Evolutionary conservation across 2,888 invertebrate species (phyloP).

Genomic region (Tortrix viridana): DNA sequence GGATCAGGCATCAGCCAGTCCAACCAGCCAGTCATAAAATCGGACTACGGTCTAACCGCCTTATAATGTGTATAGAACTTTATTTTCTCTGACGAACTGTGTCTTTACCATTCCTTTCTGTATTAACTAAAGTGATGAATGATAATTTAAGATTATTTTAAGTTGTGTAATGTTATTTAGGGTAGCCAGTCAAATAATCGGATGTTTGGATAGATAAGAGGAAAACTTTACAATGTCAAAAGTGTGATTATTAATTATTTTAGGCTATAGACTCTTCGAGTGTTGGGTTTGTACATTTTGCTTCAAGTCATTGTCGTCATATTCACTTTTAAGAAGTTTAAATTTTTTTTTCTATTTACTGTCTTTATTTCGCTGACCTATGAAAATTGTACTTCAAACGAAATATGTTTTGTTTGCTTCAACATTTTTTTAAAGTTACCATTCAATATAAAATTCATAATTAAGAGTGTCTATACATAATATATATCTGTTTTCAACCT

Average conservation of each 20-base stretch:
- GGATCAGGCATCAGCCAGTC: conserved; percentile 71
- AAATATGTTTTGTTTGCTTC: conserved; percentile 6
- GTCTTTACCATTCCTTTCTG: conserved; percentile 81
- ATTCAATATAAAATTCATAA: conserved; percentile 19
- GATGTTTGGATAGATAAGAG: conserved; percentile 79
- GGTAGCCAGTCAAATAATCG: conserved; percentile 74
- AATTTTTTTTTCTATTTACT: not conserved
- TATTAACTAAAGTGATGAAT: conserved; percentile 76
- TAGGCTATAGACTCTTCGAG: conserved; percentile 70
- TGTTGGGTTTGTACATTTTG: conserved; percentile 73
- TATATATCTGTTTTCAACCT: conserved; percentile 24
- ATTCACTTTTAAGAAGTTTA: conserved; percentile 8
- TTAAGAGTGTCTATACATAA: conserved; percentile 30
- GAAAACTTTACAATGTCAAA: conserved; percentile 83
- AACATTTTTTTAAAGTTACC: conserved; percentile 34
- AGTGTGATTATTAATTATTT: conserved; percentile 81
- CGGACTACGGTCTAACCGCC: conserved; percentile 94
- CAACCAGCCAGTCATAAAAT: conserved; percentile 88
- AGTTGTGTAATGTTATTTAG: conserved; percentile 75
- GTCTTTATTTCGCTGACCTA: not conserved
- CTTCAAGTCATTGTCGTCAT: conserved; percentile 75
- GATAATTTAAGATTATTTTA: conserved; percentile 66
- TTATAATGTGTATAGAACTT: conserved; percentile 80
- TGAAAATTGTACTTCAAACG: not conserved
- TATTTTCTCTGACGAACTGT: conserved; percentile 76